Conservation (phyloP, 2,113 vertebrate genomes). For the Aix galericulata region DNA sequence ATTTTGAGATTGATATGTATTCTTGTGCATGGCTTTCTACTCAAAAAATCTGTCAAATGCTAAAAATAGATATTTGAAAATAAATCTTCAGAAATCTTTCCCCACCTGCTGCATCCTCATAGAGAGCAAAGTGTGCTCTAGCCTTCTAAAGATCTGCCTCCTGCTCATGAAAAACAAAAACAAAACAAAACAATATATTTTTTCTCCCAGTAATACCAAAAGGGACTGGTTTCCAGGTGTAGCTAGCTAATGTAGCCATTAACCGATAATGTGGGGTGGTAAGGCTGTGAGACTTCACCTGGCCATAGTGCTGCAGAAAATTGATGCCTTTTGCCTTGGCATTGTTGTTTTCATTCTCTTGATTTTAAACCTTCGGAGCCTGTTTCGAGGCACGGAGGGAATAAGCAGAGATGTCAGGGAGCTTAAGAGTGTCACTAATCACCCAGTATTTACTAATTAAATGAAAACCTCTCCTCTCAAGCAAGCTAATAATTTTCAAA, state of each 20-base stretch:
- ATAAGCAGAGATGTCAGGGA: background rate
- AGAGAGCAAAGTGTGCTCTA: background rate
- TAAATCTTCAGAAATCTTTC: background rate
- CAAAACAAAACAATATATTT: background rate
- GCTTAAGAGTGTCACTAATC: background rate
- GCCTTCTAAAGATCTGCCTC: background rate
- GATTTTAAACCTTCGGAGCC: background rate
- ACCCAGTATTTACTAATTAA: background rate
- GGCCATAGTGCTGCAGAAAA: background rate
- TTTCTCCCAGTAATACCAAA: background rate
- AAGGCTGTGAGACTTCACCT: background rate
- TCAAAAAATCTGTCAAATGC: background rate
- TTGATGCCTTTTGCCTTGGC: background rate
- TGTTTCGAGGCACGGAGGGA: background rate
- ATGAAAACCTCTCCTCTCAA: background rate
- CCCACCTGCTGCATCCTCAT: background rate
- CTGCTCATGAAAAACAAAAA: background rate
- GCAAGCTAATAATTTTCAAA: background rate
- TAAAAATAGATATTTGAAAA: background rate
- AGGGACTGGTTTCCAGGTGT: background rate
- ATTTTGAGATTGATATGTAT: background rate
- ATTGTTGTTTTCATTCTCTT: background rate
- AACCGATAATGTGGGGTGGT: accelerated
- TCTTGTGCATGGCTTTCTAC: background rate
- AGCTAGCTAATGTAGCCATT: background rate